A percentile compares a stretch with the other conserved stretches of the same genome.
phyloP scores from a whole-genome alignment of 2,113 vertebrate genomes.

The Sphyrna mokarran region DNA sequence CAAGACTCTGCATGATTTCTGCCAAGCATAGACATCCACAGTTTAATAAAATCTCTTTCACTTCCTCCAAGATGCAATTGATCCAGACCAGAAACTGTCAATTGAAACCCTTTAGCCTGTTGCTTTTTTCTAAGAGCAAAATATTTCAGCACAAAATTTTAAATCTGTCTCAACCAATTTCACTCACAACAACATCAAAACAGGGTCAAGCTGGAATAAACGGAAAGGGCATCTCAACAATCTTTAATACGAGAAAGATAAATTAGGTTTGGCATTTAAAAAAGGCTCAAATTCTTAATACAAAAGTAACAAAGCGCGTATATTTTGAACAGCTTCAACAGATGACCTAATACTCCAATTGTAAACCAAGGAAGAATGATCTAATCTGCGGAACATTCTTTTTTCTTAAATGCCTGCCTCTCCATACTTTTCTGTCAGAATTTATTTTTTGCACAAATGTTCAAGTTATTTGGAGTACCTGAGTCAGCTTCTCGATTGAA shows the following conservation, averaged over 20 bases:
- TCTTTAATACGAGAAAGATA: background rate
- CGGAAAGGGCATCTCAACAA: background rate
- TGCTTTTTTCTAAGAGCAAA: conserved; percentile 12
- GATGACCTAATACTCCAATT: background rate
- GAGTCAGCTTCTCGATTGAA: background rate
- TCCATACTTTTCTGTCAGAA: background rate
- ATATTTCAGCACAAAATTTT: background rate
- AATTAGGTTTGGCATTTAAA: background rate
- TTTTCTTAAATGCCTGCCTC: background rate
- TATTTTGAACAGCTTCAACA: background rate
- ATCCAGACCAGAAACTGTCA: background rate
- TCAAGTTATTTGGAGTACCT: background rate
- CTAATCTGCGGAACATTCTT: background rate
- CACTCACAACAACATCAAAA: background rate
- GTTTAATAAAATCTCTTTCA: background rate
- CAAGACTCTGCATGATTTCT: background rate
- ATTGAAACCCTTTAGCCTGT: background rate
- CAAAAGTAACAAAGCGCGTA: background rate
- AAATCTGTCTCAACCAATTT: conserved; percentile 19
- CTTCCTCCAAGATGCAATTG: background rate
- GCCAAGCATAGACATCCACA: background rate
- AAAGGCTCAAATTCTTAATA: background rate
- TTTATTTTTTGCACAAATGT: background rate
- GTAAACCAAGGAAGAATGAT: background rate
- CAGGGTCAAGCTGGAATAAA: background rate